Evolutionary conservation across 2,888 invertebrate genomes (phyloP), one percentile per base, ranked within the genome.

Genomic region (Herminia tarsipennalis): DNA sequence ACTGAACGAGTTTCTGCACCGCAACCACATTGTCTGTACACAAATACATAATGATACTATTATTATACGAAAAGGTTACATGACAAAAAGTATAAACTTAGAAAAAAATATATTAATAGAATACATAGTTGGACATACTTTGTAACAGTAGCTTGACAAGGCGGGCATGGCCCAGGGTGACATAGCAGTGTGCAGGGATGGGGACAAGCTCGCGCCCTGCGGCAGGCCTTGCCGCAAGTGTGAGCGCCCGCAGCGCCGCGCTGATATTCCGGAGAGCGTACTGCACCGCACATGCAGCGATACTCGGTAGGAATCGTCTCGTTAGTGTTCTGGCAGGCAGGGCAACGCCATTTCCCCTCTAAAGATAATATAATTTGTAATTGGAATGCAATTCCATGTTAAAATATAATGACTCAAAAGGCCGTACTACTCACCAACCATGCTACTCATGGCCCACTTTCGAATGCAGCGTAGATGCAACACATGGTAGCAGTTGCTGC

Each of bases 121-220:
- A n/a, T n/a, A 27, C 10, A 9, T 13, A n/a, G 8, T 12, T 20
- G 0, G n/a, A 69, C 75, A 61, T 66, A 92, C 90, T 93, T 94
- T 40, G 83, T 89, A 8, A 96, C 94, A 69, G 95, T 95, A 1
- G 96, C 95, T 61, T 94, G 94, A 72, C 98, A 99, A 0, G 96
- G 95, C 1, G 98, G 98, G 84, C 99, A 99, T 0, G 98, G 98
- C 0, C 99, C 99, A 0, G 98, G 98, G 81, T 99, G 98, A 76
- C 98, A 98, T 0, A 95, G 92, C 62, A 98, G 85, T 6, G 94
- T 95, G 82, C 98, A 98, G 0, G 93, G 93, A 72, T 95, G 95
- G 0, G 91, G 81, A 75, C 94, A 93, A 47, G 83, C 64, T 76
- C 93, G 76, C 57, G 91, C 68, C 6, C 93, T 93, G n/a, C 93